Evolutionary conservation across 2,888 invertebrate genomes (phyloP).

Genomic region (Hirudinaria manillensis): DNA sequence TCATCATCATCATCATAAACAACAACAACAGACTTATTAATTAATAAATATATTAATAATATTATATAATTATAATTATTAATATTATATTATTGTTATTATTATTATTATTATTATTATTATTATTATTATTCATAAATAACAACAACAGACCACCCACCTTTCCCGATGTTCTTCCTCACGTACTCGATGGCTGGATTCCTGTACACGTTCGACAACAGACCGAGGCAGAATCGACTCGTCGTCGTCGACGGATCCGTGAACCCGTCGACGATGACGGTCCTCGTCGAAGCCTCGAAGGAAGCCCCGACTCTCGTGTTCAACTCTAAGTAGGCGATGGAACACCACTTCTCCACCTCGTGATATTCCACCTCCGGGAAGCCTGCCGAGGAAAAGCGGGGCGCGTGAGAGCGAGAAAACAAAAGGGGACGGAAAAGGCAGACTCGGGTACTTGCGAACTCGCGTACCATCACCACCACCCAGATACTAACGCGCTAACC

Average conservation of each 20-base stretch:
- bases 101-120: too few relatives aligned
- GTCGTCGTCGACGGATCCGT: slow-evolving; percentile 95
- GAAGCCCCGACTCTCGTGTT: slow-evolving; percentile 96
- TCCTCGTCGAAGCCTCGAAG: slow-evolving; percentile 55
- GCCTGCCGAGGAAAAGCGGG: slow-evolving; percentile 56
- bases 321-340: slow-evolving; percentile 94
- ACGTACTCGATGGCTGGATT: slow-evolving; percentile 98
- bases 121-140: too few relatives aligned
- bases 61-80: too few relatives aligned
- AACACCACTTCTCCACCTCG: slow-evolving; percentile 93
- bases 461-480: too few relatives aligned
- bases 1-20: too few relatives aligned
- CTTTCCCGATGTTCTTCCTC: slow-evolving; percentile 92
- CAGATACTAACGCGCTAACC: too few relatives aligned
- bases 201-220: slow-evolving; percentile 93
- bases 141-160: too few relatives aligned
- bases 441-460: background rate
- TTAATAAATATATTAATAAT: too few relatives aligned
- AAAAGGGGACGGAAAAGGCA: too few relatives aligned
- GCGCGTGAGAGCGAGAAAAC: background rate
- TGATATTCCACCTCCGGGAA: slow-evolving; percentile 63
- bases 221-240: slow-evolving; percentile 78
- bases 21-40: too few relatives aligned
- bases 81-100: too few relatives aligned
- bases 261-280: slow-evolving; percentile 91